phyloP scores from a whole-genome alignment of 2,113 vertebrate genomes.

The Gnathonemus echidnorhynchus region DNA sequence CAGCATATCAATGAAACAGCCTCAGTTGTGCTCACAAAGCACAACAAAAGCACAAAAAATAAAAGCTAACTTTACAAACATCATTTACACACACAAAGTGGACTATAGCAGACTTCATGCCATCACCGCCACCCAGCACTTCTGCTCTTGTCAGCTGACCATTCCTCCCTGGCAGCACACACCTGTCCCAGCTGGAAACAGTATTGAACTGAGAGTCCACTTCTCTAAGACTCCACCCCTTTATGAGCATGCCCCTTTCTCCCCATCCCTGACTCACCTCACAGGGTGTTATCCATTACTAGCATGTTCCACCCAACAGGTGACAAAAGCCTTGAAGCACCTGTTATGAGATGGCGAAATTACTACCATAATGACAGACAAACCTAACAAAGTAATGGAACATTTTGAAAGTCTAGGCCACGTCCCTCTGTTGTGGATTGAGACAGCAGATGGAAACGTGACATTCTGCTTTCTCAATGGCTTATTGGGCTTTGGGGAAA shows the following conservation, averaged over 20 bases:
- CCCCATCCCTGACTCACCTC: background rate
- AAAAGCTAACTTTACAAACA: background rate
- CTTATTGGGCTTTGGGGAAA: background rate
- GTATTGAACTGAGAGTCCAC: background rate
- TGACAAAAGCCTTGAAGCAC: background rate
- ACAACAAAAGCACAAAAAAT: too few species aligned
- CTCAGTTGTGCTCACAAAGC: conserved; percentile 1
- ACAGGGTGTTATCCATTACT: background rate
- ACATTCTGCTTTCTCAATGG: background rate
- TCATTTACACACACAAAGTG: background rate
- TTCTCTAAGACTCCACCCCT: background rate
- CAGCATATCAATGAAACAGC: background rate
- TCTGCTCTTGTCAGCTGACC: background rate
- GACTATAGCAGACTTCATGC: background rate
- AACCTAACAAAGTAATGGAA: background rate
- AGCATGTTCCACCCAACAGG: background rate
- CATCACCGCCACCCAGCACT: background rate
- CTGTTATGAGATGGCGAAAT: background rate
- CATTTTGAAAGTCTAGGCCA: background rate
- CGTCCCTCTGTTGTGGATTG: background rate
- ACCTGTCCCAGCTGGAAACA: background rate
- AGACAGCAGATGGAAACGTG: background rate
- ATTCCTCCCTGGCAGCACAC: background rate
- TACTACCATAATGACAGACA: background rate
- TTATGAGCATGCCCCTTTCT: background rate